Conservation (phyloP, 2,888 invertebrate genomes). For the Lithophane leautieri region DNA sequence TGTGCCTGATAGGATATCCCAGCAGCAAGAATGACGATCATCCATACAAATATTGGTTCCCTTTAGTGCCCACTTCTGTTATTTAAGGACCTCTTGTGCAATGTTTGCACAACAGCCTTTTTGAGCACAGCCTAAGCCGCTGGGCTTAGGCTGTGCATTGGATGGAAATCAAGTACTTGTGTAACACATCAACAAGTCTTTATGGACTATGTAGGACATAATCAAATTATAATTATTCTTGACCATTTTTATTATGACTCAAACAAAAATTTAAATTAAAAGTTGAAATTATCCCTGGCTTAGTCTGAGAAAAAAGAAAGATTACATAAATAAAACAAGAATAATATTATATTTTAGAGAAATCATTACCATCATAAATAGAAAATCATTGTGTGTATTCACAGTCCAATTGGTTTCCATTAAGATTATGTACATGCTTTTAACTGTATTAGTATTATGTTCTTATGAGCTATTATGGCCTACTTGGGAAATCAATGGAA, state of each 20-base stretch:
- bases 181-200: not conserved
- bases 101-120: too few relatives aligned
- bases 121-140: too few relatives aligned
- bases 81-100: not conserved
- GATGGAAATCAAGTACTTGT: not conserved
- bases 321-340: not conserved
- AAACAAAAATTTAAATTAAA: not conserved
- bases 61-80: not conserved
- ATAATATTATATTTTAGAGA: constrained; percentile 1
- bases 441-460: constrained; percentile 46
- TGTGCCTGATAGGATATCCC: not conserved
- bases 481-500: constrained; percentile 58
- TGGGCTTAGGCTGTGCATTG: not conserved
- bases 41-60: not conserved
- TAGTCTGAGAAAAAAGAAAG: not conserved
- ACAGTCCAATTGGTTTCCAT: constrained; percentile 55
- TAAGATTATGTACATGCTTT: constrained; percentile 44
- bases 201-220: not conserved
- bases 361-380: constrained; percentile 29
- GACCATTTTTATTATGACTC: not conserved
- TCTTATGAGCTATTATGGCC: constrained; percentile 42
- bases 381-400: constrained; percentile 46
- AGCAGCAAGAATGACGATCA: not conserved
- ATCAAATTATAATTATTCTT: too few relatives aligned
- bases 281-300: not conserved